Percentiles rank a stretch among this genome's conserved stretches.
These are phyloP conservation scores for Latrodectus geometricus DNA, from an alignment of 1,140 invertebrate species.

Conservation along the genomic window DNA sequence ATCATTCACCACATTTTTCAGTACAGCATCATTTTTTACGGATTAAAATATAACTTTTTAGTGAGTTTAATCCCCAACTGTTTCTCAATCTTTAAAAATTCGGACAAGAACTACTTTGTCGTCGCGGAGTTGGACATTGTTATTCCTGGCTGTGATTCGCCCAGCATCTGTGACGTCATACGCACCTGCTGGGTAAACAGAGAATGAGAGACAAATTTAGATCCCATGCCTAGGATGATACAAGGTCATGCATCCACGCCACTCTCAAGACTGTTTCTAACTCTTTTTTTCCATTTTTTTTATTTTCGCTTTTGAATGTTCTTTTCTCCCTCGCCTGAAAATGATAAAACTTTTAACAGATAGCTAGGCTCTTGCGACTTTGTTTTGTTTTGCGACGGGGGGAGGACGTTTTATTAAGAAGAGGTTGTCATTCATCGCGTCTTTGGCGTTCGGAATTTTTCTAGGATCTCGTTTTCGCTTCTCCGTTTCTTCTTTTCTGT, in stretches of 20 bases:
- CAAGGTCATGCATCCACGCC: conserved; percentile 42
- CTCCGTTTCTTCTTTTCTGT: neutral
- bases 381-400: conserved; percentile 42
- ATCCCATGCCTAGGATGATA: conserved; percentile 56
- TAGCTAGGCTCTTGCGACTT: conserved; percentile 37
- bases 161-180: conserved; percentile 50
- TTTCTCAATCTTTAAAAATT: neutral
- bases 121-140: conserved; percentile 44
- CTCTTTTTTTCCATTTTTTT: conserved; percentile 44
- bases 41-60: conserved; percentile 28
- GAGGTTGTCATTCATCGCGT: neutral
- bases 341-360: conserved; percentile 58
- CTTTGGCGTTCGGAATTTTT: conserved; percentile 2
- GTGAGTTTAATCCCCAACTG: conserved; percentile 1
- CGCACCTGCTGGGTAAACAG: conserved; percentile 61
- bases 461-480: neutral
- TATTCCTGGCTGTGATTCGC: conserved; percentile 35
- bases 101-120: conserved; percentile 2
- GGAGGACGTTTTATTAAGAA: conserved; percentile 13
- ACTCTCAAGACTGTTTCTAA: conserved; percentile 37
- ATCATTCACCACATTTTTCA: neutral
- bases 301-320: conserved; percentile 17
- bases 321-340: conserved; percentile 30
- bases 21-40: no score
- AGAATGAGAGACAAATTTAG: conserved; percentile 61